These are phyloP conservation scores for Charanyca ferruginea DNA, from an alignment of 2,888 invertebrate genomes.

Conservation along the genomic window DNA sequence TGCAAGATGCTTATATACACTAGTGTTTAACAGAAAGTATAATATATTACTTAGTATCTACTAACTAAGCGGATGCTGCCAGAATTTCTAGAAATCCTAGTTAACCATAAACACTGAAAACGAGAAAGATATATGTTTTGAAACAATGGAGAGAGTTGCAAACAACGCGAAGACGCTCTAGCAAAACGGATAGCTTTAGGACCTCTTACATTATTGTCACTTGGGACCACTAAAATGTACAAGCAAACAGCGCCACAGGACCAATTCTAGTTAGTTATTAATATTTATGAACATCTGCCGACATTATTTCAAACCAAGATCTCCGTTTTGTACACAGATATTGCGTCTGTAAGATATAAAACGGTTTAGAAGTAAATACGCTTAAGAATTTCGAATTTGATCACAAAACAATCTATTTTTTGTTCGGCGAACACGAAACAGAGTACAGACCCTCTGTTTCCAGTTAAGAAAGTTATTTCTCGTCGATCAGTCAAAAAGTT, in stretches of 20 bases:
- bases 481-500: conserved; percentile 79
- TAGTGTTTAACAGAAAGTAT: not conserved
- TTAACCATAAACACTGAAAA: conserved; percentile 18
- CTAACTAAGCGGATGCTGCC: conserved; percentile 6
- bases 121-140: conserved; percentile 28
- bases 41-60: not conserved
- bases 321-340: conserved; percentile 66
- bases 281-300: conserved; percentile 70
- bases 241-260: conserved; percentile 37
- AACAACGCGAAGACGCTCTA: conserved; percentile 28
- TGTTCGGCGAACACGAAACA: conserved; percentile 46
- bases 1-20: too few relatives aligned
- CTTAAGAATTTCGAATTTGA: conserved; percentile 65
- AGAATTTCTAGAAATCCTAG: conserved; percentile 35
- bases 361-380: conserved; percentile 70
- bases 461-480: conserved; percentile 70
- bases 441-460: conserved; percentile 55
- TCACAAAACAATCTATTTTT: conserved; percentile 67
- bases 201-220: conserved; percentile 50
- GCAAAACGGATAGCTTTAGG: conserved; percentile 41
- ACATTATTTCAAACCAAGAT: conserved; percentile 65
- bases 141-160: conserved; percentile 30
- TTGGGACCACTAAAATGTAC: conserved; percentile 55
- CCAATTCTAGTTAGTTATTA: conserved; percentile 56
- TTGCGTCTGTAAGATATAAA: conserved; percentile 69